A percentile compares a stretch with the other conserved stretches of the same genome.
Evolutionary conservation across 2,113 vertebrate genomes (phyloP).

Genomic region (Oxyura jamaicensis): DNA sequence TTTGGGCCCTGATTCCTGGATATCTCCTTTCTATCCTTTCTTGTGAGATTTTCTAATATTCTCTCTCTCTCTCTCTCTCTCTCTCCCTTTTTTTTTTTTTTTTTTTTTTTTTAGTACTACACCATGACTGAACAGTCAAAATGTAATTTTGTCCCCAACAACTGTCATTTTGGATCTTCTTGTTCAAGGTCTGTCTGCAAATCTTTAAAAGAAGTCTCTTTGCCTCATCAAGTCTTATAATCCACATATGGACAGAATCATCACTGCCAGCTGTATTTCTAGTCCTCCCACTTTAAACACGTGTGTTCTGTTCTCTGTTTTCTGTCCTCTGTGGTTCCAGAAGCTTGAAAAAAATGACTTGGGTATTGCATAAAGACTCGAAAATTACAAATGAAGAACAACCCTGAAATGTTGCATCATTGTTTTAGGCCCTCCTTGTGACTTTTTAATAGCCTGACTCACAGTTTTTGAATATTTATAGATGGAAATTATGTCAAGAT

Average conservation of each 20-base stretch:
- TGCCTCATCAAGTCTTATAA: neutral
- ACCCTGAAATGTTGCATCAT: neutral
- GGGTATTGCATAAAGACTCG: neutral
- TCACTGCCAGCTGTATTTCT: neutral
- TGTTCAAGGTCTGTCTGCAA: neutral
- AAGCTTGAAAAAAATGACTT: neutral
- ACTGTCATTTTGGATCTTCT: neutral
- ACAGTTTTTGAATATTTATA: neutral
- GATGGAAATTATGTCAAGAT: neutral
- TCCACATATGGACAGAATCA: neutral
- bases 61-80: too few relatives aligned
- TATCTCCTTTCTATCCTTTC: neutral
- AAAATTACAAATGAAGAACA: neutral
- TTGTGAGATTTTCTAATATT: neutral
- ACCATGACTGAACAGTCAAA: neutral
- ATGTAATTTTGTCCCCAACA: neutral
- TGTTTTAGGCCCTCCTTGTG: neutral
- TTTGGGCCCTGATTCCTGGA: neutral
- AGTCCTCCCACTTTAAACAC: neutral
- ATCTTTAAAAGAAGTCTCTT: neutral
- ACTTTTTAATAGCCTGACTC: neutral
- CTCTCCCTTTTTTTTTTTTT: too few relatives aligned
- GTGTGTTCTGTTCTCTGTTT: neutral
- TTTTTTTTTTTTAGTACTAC: neutral
- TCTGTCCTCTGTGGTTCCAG: neutral